A percentile compares a stretch with the other conserved stretches of the same genome.
Evolutionary conservation across 2,797 vertebrate genomes (phyloP).

Genomic region (Pogonophryne albipinna): DNA sequence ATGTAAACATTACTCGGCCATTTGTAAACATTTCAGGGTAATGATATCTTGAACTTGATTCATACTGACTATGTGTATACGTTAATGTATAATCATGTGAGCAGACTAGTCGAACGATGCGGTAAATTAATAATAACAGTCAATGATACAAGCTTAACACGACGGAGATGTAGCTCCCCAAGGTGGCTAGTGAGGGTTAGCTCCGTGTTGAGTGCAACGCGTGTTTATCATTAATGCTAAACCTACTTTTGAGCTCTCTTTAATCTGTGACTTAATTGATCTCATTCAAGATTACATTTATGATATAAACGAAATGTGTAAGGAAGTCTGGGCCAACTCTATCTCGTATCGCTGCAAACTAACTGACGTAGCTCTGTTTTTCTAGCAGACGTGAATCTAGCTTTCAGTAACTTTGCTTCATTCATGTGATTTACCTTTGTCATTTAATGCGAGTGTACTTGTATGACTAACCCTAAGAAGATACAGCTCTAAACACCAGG

Average conservation of each 20-base stretch:
- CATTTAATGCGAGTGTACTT: background rate
- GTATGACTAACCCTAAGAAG: fast-evolving
- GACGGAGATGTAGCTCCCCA: constrained; percentile 9
- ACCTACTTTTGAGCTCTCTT: fast-evolving
- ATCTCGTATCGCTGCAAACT: background rate
- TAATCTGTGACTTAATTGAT: fast-evolving
- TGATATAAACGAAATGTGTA: background rate
- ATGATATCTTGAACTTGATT: fast-evolving
- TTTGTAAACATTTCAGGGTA: background rate
- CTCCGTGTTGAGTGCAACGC: constrained; percentile 36
- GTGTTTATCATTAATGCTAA: constrained; percentile 13
- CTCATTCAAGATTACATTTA: fast-evolving
- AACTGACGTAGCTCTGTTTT: background rate
- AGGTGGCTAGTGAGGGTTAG: constrained; percentile 61
- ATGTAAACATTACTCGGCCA: background rate
- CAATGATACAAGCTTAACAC: background rate
- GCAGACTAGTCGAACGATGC: fast-evolving
- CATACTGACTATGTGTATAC: fast-evolving
- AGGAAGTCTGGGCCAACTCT: background rate
- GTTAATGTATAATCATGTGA: fast-evolving
- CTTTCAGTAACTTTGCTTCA: background rate
- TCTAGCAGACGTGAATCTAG: background rate
- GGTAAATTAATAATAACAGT: background rate
- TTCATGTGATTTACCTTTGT: background rate
- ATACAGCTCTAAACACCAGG: background rate